Evolutionary conservation across 2,113 vertebrate genomes (phyloP).

Genomic region (Corvus cornix): DNA sequence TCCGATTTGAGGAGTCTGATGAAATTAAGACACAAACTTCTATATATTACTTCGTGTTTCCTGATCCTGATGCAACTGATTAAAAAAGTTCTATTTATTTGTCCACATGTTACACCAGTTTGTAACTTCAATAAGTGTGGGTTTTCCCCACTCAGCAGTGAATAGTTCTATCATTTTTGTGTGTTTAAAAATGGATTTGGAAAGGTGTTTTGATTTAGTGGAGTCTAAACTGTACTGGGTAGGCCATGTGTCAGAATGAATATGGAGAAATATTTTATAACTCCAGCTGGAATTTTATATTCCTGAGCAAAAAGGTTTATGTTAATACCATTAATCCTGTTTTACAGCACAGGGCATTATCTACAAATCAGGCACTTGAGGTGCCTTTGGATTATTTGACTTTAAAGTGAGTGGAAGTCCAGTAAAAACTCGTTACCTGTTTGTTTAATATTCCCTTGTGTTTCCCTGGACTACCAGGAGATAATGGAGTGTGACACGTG

Average conservation of each 20-base stretch:
- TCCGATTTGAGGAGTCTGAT: background rate
- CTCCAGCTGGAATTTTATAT: background rate
- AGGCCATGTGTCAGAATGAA: background rate
- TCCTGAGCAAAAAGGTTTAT: background rate
- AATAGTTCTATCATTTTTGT: background rate
- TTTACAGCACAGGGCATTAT: background rate
- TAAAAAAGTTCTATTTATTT: background rate
- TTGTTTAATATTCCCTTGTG: background rate
- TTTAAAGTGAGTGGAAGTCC: background rate
- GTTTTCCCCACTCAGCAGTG: background rate
- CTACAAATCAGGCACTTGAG: background rate
- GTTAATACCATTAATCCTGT: background rate
- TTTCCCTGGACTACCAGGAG: background rate
- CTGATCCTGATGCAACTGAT: background rate
- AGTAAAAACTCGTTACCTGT: background rate
- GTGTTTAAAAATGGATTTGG: background rate
- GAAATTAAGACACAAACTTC: background rate
- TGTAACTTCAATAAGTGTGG: background rate
- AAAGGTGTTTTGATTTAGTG: background rate
- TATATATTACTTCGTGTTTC: background rate
- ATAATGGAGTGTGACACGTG: background rate
- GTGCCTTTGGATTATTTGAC: background rate
- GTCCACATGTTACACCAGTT: accelerated
- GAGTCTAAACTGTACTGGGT: background rate
- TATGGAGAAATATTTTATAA: background rate